A percentile compares a stretch with the other conserved stretches of the same genome.
These are phyloP conservation scores for Pedetes capensis DNA, from an alignment of 2,113 vertebrate species.

Conservation along the genomic window DNA sequence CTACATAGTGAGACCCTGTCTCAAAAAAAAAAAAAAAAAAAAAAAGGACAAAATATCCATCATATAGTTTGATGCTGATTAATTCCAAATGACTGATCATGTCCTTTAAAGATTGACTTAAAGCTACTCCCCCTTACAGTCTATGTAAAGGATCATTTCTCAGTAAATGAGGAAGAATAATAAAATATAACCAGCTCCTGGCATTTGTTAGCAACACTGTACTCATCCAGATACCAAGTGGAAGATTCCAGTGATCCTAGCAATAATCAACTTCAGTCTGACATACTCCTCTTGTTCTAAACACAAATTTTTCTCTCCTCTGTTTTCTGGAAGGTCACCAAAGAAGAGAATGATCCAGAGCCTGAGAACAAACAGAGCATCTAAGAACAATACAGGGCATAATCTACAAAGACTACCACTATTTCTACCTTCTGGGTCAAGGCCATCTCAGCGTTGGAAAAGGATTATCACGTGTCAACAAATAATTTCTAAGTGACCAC, in stretches of 20 bases:
- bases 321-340: conserved; percentile 39
- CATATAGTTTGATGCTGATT: neutral
- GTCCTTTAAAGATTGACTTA: conserved; percentile 2
- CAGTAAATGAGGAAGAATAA: neutral
- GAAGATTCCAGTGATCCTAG: neutral
- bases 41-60: neutral
- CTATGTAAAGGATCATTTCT: neutral
- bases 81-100: neutral
- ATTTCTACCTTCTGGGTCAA: neutral
- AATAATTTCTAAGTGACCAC: conserved; percentile 53
- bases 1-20: too few relatives aligned
- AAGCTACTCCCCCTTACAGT: neutral
- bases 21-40: too few relatives aligned
- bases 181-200: neutral
- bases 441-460: neutral
- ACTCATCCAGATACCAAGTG: neutral
- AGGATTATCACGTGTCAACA: conserved; percentile 13
- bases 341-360: conserved; percentile 1
- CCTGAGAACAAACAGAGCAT: conserved; percentile 13
- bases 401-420: neutral
- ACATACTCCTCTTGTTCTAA: neutral
- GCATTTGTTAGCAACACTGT: neutral
- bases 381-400: neutral
- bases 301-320: neutral
- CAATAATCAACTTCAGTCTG: neutral